Conservation (phyloP, 1,140 invertebrate genomes). For the Galleria mellonella region DNA sequence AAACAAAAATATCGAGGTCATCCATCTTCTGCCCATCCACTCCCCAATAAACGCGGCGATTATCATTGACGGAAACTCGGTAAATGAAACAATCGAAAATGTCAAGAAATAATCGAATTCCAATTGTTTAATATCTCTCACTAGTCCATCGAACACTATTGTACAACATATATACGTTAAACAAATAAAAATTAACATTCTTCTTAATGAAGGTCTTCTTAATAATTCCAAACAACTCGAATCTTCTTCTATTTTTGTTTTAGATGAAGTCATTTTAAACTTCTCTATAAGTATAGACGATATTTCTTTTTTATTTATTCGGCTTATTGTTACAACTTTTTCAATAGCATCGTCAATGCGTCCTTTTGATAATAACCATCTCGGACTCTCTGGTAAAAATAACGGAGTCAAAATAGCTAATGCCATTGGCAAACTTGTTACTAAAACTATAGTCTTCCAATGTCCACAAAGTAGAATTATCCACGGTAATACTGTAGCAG, state of each 20-base stretch:
- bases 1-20: slow-evolving; percentile 24
- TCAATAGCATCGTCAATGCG: slow-evolving; percentile 78
- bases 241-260: slow-evolving; percentile 20
- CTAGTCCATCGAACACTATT: slow-evolving; percentile 41
- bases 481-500: slow-evolving; percentile 76
- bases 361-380: slow-evolving; percentile 81
- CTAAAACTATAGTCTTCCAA: slow-evolving; percentile 80
- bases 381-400: slow-evolving; percentile 82
- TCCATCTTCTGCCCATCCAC: slow-evolving; percentile 38
- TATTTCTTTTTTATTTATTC: slow-evolving; percentile 43
- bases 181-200: slow-evolving; percentile 41
- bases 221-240: slow-evolving; percentile 33
- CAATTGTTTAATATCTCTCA: slow-evolving; percentile 41
- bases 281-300: slow-evolving; percentile 35
- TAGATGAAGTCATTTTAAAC: slow-evolving; percentile 31
- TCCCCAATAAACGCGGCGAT: slow-evolving; percentile 49
- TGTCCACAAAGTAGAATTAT: slow-evolving; percentile 80
- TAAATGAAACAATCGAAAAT: slow-evolving; percentile 48
- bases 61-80: slow-evolving; percentile 48
- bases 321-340: slow-evolving; percentile 65
- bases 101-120: slow-evolving; percentile 53
- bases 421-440: slow-evolving; percentile 64
- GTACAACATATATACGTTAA: slow-evolving; percentile 40
- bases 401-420: slow-evolving; percentile 63
- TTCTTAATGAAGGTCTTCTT: slow-evolving; percentile 33